Conservation (phyloP, 2,113 vertebrate species). For the Mus pahari region DNA sequence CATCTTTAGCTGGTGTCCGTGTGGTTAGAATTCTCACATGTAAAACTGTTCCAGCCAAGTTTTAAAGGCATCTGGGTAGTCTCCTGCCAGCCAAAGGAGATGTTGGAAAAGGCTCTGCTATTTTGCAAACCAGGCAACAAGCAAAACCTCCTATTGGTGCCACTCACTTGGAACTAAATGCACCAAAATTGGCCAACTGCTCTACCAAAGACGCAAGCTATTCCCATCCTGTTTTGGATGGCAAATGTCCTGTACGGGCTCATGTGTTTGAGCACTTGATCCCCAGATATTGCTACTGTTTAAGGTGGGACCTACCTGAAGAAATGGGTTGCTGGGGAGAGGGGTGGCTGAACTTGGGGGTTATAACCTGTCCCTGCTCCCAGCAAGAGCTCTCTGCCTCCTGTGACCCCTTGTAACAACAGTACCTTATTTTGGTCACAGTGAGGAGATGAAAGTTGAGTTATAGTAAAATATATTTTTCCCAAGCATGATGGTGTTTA, state of each 20-base stretch:
- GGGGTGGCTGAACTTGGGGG: no score
- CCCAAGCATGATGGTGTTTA: background rate
- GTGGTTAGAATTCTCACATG: background rate
- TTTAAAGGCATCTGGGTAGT: background rate
- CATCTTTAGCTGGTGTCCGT: background rate
- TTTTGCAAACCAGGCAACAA: background rate
- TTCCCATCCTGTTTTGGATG: background rate
- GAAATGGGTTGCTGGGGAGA: no score
- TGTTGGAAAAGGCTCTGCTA: background rate
- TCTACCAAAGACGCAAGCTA: background rate
- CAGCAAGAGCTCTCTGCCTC: background rate
- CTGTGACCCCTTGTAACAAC: background rate
- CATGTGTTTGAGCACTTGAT: background rate
- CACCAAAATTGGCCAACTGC: background rate
- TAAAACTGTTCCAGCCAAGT: background rate
- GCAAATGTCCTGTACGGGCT: background rate
- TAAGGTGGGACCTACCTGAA: background rate
- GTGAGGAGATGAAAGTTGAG: background rate
- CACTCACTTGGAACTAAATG: background rate
- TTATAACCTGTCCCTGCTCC: background rate
- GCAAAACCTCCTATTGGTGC: background rate
- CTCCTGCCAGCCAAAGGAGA: background rate
- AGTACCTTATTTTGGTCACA: background rate
- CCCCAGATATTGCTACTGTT: background rate
- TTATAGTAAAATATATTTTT: background rate